Conservation (phyloP, 2,797 vertebrate genomes). For the Pantherophis vulpinus region DNA sequence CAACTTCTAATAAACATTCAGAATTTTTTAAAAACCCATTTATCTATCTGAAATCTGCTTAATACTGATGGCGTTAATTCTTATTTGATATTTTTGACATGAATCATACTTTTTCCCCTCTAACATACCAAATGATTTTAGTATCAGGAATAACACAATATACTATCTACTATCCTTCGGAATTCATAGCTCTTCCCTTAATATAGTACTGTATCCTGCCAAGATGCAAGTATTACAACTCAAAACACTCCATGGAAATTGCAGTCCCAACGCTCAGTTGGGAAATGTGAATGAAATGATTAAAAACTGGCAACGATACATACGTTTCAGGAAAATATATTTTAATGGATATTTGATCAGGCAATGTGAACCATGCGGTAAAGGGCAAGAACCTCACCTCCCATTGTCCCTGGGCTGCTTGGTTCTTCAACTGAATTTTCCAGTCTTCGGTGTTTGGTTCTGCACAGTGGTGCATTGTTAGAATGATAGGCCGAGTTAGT, state of each 20-base stretch:
- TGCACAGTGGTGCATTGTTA: conserved; percentile 95
- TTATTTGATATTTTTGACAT: background rate
- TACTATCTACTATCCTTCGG: background rate
- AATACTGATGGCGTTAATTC: background rate
- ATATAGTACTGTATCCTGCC: background rate
- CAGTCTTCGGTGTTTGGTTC: conserved; percentile 90
- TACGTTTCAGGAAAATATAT: background rate
- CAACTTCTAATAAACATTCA: background rate
- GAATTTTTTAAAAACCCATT: too few species aligned
- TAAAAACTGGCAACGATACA: background rate
- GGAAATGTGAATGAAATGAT: background rate
- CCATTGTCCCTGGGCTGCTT: conserved; percentile 87
- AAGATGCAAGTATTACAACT: background rate
- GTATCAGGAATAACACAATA: background rate
- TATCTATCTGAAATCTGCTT: background rate
- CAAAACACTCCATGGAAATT: background rate
- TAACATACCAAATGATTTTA: background rate
- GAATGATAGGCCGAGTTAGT: conserved; percentile 88
- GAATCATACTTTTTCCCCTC: background rate
- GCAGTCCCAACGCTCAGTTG: background rate
- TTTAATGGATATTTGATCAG: background rate
- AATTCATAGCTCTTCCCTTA: background rate
- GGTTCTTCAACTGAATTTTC: conserved; percentile 95
- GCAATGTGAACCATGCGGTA: background rate
- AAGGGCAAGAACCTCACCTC: conserved; percentile 79